These are phyloP conservation scores for Drosophila buzzatii DNA, from an alignment of 2,888 invertebrate genomes.

Conservation along the genomic window DNA sequence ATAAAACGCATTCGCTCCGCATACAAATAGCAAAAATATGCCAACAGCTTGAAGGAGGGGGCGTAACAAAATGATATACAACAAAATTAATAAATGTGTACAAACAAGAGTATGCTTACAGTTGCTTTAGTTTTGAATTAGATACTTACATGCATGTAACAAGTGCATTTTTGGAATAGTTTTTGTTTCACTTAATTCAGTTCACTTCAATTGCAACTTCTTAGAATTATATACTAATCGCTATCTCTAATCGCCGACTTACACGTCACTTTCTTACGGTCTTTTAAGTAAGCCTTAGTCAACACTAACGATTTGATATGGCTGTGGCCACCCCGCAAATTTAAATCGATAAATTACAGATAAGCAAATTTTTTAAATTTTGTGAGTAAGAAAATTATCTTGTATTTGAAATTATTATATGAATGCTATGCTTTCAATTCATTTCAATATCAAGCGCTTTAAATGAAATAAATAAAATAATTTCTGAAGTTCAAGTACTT, in stretches of 20 bases:
- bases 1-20: constrained; percentile 86
- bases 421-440: not conserved
- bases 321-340: constrained; percentile 12
- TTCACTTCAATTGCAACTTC: constrained; percentile 17
- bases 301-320: not conserved
- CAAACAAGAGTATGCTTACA: not conserved
- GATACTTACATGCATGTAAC: constrained; percentile 41
- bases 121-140: not conserved
- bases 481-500: not conserved
- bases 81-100: not conserved
- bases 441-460: not conserved
- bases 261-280: constrained; percentile 45
- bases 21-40: constrained; percentile 59
- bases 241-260: constrained; percentile 44
- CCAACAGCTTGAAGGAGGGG: constrained; percentile 36
- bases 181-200: not conserved
- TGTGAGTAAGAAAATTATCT: not conserved
- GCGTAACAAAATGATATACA: not conserved
- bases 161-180: constrained; percentile 25
- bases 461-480: not conserved
- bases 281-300: not conserved
- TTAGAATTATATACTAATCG: constrained; percentile 16
- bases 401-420: not conserved
- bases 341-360: not conserved
- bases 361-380: not conserved